Base-by-base conservation (phyloP, 2,797 vertebrate genomes). In the Propithecus perrieri region DNA sequence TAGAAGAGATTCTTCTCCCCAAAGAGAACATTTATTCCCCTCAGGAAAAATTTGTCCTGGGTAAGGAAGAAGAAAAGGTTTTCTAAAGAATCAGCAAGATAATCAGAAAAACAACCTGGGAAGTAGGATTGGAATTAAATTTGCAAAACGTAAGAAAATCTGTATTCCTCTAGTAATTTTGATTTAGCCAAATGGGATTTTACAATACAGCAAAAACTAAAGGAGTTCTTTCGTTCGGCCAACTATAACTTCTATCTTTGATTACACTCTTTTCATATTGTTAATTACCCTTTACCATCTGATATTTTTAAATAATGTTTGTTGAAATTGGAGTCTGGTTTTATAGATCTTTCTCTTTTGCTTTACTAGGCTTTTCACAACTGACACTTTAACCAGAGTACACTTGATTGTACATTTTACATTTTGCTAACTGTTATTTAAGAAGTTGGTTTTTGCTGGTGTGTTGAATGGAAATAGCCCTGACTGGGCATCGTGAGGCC, bases 61-160 rank as follows among this genome's bases (percentile, higher is more conserved):
- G 12, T 85, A 75, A 95, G 10, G 46, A 86, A 18, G 3, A 30
- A 6, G 43, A 24, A 53, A 69, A 41, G 0, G 4, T 78, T 65
- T 69, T 71, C 61, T 83, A n/a, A 83, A 84, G 55, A 55, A n/a
- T 84, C 50, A 53, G 5, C 48, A 71, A 84, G 12, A 65, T 85
- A 8, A 83, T 93, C 71, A 85, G 35, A 71, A 81, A 75, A 81
- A 57, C 33, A 85, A 67, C n/a, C 50, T 83, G 63, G 30, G 41
- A 79, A 24, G n/a, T 17, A 84, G 48, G 5, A 43, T 33, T 83
- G 63, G 41, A 81, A 88, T 22, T 96, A 61, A 67, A 88, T 90
- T 93, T 96, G 53, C 48, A 92, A 90, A 88, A 46, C 24, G 80
- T 78, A 67, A 75, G 63, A 93, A 94, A 84, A 85, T 57, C n/a